A percentile compares a stretch with the other conserved stretches of the same genome.
phyloP scores from a whole-genome alignment of 2,888 invertebrate genomes.

The Volucella zonaria region DNA sequence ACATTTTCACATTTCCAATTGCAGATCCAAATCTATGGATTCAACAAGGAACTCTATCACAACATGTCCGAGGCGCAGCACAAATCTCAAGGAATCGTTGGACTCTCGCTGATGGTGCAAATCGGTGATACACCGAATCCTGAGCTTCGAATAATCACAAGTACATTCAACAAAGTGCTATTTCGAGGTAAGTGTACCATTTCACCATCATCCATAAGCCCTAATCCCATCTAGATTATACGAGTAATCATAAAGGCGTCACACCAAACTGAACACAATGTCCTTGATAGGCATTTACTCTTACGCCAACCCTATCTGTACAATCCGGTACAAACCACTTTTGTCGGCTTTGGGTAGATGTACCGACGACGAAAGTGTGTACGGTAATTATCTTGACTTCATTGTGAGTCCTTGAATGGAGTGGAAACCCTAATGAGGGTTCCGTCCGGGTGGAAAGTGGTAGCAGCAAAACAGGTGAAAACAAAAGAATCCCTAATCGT shows the following conservation, averaged over 20 bases:
- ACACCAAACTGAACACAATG: background rate
- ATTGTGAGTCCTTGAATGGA: conserved; percentile 20
- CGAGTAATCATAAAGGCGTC: background rate
- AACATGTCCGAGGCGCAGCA: conserved; percentile 98
- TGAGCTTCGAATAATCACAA: conserved; percentile 93
- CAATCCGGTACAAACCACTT: background rate
- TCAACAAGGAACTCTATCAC: conserved; percentile 97
- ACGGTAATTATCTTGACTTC: conserved; percentile 37
- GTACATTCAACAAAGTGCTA: conserved; percentile 92
- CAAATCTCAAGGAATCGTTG: conserved; percentile 98
- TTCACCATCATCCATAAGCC: background rate
- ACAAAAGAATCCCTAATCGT: conserved; percentile 72
- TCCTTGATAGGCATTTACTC: background rate
- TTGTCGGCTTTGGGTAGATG: background rate
- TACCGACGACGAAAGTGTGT: conserved; percentile 22
- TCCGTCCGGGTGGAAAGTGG: background rate
- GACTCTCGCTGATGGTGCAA: conserved; percentile 96
- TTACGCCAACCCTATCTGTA: too few relatives aligned
- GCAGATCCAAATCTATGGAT: conserved; percentile 98
- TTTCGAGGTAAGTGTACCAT: conserved; percentile 89
- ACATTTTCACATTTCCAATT: conserved; percentile 67
- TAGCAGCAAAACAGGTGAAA: background rate
- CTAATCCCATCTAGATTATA: background rate
- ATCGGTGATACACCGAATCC: conserved; percentile 93
- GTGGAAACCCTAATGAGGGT: conserved; percentile 43